phyloP scores from a whole-genome alignment of 2,113 vertebrate species.

The Neogale vison region DNA sequence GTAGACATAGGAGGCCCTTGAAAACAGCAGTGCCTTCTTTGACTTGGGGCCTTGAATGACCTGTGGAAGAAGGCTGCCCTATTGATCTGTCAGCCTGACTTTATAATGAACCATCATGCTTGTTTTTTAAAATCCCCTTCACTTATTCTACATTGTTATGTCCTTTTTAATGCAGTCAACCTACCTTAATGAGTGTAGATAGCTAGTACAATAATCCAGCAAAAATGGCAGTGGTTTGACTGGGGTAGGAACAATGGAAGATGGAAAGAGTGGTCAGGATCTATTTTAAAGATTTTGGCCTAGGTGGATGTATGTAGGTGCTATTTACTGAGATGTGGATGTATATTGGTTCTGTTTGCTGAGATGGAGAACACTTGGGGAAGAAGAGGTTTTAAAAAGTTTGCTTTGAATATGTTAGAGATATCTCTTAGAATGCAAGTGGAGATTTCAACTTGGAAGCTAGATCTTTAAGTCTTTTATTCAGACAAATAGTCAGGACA shows the following conservation, averaged over 20 bases:
- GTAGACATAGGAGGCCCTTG: background rate
- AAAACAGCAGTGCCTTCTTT: background rate
- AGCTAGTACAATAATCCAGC: background rate
- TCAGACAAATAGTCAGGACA: background rate
- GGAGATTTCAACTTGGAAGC: background rate
- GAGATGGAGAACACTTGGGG: background rate
- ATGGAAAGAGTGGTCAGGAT: background rate
- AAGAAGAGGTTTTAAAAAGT: background rate
- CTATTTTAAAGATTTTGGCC: background rate
- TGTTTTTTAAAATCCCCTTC: background rate
- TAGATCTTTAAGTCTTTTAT: background rate
- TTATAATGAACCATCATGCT: background rate
- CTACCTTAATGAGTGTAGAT: background rate
- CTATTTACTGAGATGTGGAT: background rate
- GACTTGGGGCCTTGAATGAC: background rate
- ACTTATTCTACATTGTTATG: background rate
- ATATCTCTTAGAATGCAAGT: background rate
- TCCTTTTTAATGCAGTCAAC: background rate
- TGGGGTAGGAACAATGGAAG: background rate
- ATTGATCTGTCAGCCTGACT: background rate
- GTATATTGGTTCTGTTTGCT: background rate
- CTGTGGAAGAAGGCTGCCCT: background rate
- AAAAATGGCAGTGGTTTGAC: background rate
- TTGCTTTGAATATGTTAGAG: background rate
- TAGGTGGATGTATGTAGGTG: background rate